Percentiles rank a stretch among this genome's conserved stretches.
These are phyloP conservation scores for Pluvialis apricaria DNA, from an alignment of 2,113 vertebrate genomes.

Conservation along the genomic window DNA sequence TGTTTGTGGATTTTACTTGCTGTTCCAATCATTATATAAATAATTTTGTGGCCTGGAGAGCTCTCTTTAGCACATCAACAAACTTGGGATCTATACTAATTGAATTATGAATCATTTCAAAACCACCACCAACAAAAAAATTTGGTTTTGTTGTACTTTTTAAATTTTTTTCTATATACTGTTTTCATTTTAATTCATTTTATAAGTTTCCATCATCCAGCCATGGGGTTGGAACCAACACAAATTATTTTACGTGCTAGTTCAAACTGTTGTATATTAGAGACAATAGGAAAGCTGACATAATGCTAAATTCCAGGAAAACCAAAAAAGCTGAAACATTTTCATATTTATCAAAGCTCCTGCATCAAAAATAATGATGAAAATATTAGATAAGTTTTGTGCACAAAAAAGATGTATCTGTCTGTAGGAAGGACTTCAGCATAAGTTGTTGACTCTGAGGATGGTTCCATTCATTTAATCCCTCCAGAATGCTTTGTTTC, in stretches of 20 bases:
- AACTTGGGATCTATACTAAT: neutral
- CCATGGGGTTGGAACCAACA: neutral
- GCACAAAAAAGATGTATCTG: constrained; percentile 36
- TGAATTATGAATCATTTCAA: constrained; percentile 3
- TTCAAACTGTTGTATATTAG: constrained; percentile 37
- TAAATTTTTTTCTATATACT: neutral
- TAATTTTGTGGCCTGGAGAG: constrained; percentile 7
- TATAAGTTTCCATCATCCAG: constrained; percentile 13
- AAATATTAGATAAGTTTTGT: constrained; percentile 36
- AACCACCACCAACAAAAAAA: neutral
- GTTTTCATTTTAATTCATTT: constrained; percentile 8
- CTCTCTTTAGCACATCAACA: neutral
- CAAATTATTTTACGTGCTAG: constrained; percentile 32
- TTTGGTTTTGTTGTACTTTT: neutral
- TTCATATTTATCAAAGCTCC: constrained; percentile 24
- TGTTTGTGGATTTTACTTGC: neutral
- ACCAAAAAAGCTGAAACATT: constrained; percentile 9
- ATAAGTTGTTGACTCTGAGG: constrained; percentile 59
- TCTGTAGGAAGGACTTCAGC: constrained; percentile 17
- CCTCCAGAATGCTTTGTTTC: constrained; percentile 44
- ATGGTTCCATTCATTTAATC: constrained; percentile 61
- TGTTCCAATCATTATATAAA: neutral
- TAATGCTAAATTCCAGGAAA: constrained; percentile 36
- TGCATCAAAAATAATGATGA: constrained; percentile 29
- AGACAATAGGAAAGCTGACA: constrained; percentile 20